Conservation (phyloP, 2,113 vertebrate species). For the Jacana jacana region DNA sequence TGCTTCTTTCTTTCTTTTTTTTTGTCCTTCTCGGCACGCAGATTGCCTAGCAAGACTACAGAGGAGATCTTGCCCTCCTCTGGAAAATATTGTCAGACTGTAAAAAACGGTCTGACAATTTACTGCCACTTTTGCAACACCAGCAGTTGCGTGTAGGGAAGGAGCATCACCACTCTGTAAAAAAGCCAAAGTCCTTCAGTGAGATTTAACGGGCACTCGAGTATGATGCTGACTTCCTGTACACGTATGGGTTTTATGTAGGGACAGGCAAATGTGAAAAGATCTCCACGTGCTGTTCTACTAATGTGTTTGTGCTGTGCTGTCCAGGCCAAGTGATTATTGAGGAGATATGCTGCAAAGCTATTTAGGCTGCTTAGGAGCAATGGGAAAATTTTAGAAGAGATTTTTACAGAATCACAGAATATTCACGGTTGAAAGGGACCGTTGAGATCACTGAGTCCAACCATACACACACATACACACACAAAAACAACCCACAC, state of each 20-base stretch:
- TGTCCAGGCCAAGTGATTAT: not conserved
- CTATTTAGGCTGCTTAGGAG: not conserved
- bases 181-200: not conserved
- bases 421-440: too few relatives aligned
- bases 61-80: not conserved
- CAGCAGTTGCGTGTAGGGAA: not conserved
- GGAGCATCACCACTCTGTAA: not conserved
- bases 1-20: not conserved
- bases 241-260: not conserved
- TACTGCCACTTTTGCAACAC: not conserved
- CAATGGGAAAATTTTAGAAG: not conserved
- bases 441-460: too few relatives aligned
- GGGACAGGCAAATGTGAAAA: not conserved
- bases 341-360: not conserved
- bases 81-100: not conserved
- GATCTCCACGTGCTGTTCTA: not conserved
- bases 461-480: too few relatives aligned
- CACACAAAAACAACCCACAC: too few relatives aligned
- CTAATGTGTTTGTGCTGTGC: not conserved
- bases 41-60: not conserved
- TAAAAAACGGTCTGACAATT: constrained; percentile 15
- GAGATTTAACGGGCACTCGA: not conserved
- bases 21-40: not conserved
- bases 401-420: too few relatives aligned
- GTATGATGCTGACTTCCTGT: not conserved